Evolutionary conservation across 1,140 invertebrate species (phyloP), one percentile per base, ranked within the genome.

Genomic region (Drosophila bocqueti): DNA sequence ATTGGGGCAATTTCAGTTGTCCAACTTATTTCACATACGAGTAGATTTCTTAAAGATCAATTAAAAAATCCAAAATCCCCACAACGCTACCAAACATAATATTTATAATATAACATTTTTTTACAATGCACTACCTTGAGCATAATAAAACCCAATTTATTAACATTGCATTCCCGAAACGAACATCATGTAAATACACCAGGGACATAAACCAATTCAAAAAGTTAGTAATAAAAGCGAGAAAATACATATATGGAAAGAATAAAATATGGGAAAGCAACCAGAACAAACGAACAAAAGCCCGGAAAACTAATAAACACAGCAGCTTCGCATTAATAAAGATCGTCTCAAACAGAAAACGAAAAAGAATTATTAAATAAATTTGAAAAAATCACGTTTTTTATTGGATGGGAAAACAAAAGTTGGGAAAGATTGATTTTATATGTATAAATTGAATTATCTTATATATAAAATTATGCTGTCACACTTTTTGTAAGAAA

Each of bases 281-380:
- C 54, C 59, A 79, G 61, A 43, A 77, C 60, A 73, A 61, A 79
- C 66, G 45, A 79, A 65, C 36, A 77, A 69, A 71, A 82, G 74
- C 49, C 64, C 64, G 59, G 38, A 81, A 75, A 76, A 77, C 45
- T 66, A 83, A 83, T 46, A 79, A 76, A 68, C 64, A 65, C 65
- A 83, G 67, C 76, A 84, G 85, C 85, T 90, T 90, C 78, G 85
- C 85, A 90, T 90, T 87, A 90, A 90, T 90, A 90, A 90, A 90
- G 76, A 84, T 84, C 77, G 79, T 90, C 85, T 86, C 84, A 87
- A 87, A 60, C 59, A 62, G 45, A 79, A 76, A 82, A 62, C 45
- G 60, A 68, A 84, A 55, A 62, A 43, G 45, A 21, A 79, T 72
- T 79, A 79, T 79, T 68, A 60, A 60, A 77, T 50, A 79, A 67